Base-by-base conservation (phyloP, 2,888 invertebrate genomes). In the Stenurella melanura region DNA sequence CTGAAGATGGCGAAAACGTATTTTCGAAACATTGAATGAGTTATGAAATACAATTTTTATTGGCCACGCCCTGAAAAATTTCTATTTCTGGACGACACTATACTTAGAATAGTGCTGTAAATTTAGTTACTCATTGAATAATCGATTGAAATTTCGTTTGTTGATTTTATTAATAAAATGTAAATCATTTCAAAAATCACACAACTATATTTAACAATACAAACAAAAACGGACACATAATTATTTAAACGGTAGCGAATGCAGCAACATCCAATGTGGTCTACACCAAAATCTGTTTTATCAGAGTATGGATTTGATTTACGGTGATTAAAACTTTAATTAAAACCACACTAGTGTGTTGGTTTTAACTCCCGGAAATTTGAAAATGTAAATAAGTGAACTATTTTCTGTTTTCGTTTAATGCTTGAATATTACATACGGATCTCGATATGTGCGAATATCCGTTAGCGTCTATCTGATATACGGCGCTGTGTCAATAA, bases 321-420 rank as follows among this genome's bases (percentile, higher is more conserved):
- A 67, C 30, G 68, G 57, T 61, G 67, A 76, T 73, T 73, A 73
- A 72, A 76, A 73, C 68, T 76, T 73, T 64, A 76, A 72, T 73
- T 60, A 67, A 69, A 68, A 58, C 76, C 76, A 42, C 76, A 76
- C 61, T 72, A 56, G 54, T 56, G 21, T 54, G 67, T 38, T 54
- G 54, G 67, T 21, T 21, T 58, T 58, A 67, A 26, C 54, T 67
- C 26, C 21, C 64, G 42, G 50, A 21, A 26, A 67, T 67, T 64
- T 19, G 18, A 42, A 64, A 64, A 42, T 42, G 26, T 12, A 61
- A 64, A 42, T 21, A 21, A 18, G 42, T 38, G 18, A 21, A 64
- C 17, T 42, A 42, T 38, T 64, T 30, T 18, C 42, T 17, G 17
- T 64, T 64, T 64, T 18, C 42, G 19, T 42, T 64, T 64, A 64